Conservation (phyloP, 2,888 invertebrate species). For the Ephialtes manifestator region DNA sequence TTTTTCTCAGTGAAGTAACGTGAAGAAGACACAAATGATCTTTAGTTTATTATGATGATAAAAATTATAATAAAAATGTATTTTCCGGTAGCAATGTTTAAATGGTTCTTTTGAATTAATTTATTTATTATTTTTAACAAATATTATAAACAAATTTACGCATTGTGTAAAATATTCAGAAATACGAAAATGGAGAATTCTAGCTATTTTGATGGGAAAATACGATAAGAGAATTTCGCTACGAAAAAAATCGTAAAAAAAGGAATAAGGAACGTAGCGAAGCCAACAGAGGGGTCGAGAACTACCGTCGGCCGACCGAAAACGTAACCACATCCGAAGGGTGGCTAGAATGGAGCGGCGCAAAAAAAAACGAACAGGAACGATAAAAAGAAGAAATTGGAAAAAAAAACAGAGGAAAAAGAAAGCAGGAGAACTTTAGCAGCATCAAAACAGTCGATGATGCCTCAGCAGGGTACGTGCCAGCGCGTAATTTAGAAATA, state of each 20-base stretch:
- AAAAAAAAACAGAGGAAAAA: neutral
- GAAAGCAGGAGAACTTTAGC: neutral
- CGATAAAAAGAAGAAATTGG: neutral
- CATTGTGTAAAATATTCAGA: neutral
- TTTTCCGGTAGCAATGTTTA: no score
- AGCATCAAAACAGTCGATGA: conserved; percentile 25
- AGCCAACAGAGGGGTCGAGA: conserved; percentile 4
- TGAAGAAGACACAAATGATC: no score
- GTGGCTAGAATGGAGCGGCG: neutral
- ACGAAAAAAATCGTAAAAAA: neutral
- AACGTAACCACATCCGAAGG: conserved; percentile 36
- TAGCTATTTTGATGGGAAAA: no score
- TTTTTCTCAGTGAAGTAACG: no score
- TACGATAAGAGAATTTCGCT: no score
- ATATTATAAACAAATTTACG: neutral
- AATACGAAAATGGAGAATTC: neutral
- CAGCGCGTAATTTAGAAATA: conserved; percentile 4
- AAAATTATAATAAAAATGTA: no score
- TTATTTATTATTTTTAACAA: neutral
- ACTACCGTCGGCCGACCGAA: conserved; percentile 18
- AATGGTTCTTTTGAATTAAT: neutral
- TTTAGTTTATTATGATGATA: no score
- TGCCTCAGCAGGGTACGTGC: conserved; percentile 31
- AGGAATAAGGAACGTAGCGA: conserved; percentile 21
- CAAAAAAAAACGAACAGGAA: conserved; percentile 1